Base-by-base conservation (phyloP, 2,888 invertebrate genomes). In the Erynnis tages region DNA sequence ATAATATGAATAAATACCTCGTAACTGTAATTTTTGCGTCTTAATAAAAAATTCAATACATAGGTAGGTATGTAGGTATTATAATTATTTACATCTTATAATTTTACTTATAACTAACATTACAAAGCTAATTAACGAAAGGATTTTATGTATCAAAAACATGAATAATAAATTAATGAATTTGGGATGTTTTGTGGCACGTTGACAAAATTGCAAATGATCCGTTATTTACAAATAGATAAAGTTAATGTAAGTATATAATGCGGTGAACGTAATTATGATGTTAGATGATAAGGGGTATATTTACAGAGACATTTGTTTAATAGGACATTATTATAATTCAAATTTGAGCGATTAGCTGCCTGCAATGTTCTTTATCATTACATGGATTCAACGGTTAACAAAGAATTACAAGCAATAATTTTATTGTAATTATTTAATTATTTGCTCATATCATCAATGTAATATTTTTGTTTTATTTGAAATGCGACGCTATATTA, bases 141-240 rank as follows among this genome's bases (percentile, higher is more conserved):
- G 69, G 69, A 70, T 79, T 63, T 73, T 71, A 81, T 74, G 75
- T 75, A 73, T 77, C 76, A 75, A 79, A n/a, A 68, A 72, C 76
- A 63, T 86, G 83, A 85, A 75, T 74, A 88, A 88, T 88, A 88
- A 88, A 88, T 88, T 87, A 88, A 86, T 87, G 86, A 85, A 82
- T 82, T 82, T 81, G 75, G 69, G 69, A 65, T 62, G 75, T 75
- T 69, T 74, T 73, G 81, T 85, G 86, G 84, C 81, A 84, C 79
- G 71, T 78, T 57, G 60, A 68, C 55, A 58, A 52, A 60, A 67
- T 57, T 53, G 57, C 57, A 40, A 53, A 54, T 49, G 52, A 54
- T 55, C 48, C 55, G 53, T 59, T 61, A 64, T 64, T 56, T 60
- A 63, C 64, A 55, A 53, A 44, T 37, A 32, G 14, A 52, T 49